These are phyloP conservation scores for Engystomops pustulosus DNA, from an alignment of 2,113 vertebrate genomes.

Conservation along the genomic window DNA sequence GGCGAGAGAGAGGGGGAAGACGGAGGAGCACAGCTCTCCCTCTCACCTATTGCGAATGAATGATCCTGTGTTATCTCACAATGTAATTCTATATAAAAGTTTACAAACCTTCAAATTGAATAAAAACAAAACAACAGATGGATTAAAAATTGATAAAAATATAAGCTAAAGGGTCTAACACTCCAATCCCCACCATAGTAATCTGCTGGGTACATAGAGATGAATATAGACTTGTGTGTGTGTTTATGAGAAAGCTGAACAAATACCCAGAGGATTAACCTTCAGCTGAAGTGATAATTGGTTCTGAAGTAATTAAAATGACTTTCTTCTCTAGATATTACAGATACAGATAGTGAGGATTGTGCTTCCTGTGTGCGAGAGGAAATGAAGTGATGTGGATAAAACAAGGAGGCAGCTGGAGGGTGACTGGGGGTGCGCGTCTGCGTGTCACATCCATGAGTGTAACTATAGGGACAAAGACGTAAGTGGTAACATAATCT, in stretches of 20 bases:
- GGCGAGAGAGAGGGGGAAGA: too few species aligned
- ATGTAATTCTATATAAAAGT: too few species aligned
- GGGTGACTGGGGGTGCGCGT: background rate
- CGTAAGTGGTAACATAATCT: too few species aligned
- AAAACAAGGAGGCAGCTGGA: background rate
- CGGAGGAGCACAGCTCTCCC: too few species aligned
- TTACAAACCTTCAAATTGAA: too few species aligned
- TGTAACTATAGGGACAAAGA: too few species aligned
- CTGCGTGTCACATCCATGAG: too few species aligned
- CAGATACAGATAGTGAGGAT: conserved; percentile 57
- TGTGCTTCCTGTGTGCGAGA: conserved; percentile 26
- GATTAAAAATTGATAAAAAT: too few species aligned
- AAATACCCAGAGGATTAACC: conserved; percentile 68
- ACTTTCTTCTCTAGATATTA: conserved; percentile 53
- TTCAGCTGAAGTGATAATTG: conserved; percentile 60
- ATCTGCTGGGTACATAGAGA: conserved; percentile 59
- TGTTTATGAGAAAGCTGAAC: conserved; percentile 66
- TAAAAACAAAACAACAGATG: too few species aligned
- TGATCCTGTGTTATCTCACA: too few species aligned
- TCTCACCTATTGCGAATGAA: too few species aligned
- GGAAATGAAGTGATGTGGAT: conserved; percentile 8
- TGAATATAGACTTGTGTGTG: conserved; percentile 61
- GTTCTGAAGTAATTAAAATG: conserved; percentile 63
- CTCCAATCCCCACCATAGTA: conserved; percentile 25
- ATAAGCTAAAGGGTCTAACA: too few species aligned